A percentile compares a stretch with the other conserved stretches of the same genome.
Conservation (phyloP, 2,113 vertebrate genomes). For the Pangasianodon hypophthalmus region DNA sequence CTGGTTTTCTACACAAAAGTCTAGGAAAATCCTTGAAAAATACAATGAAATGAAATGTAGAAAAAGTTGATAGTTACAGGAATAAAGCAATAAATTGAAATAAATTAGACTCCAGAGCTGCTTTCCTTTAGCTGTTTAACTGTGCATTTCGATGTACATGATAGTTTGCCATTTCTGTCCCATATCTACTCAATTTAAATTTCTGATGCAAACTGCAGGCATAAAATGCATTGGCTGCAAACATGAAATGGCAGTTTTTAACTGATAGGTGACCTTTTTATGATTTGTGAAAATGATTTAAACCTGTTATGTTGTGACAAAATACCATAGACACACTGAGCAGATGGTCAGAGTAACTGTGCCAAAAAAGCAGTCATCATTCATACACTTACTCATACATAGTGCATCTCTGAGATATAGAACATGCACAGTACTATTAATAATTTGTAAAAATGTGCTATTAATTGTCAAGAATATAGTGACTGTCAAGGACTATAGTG, state of each 20-base stretch:
- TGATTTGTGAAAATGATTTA: neutral
- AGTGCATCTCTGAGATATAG: neutral
- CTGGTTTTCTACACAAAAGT: neutral
- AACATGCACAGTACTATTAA: neutral
- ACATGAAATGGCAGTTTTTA: neutral
- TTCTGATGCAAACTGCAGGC: neutral
- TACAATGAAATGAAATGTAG: neutral
- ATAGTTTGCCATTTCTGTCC: neutral
- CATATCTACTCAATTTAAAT: neutral
- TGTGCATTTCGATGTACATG: neutral
- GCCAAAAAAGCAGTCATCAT: constrained; percentile 1
- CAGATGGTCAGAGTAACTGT: constrained; percentile 18
- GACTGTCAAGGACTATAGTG: neutral
- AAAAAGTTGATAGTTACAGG: neutral
- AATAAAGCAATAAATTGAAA: neutral
- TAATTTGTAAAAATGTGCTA: neutral
- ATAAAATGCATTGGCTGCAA: neutral
- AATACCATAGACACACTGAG: constrained; percentile 3
- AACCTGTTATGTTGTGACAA: neutral
- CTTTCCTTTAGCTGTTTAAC: neutral
- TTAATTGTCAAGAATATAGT: neutral
- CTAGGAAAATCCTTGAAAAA: neutral
- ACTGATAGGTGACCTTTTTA: neutral
- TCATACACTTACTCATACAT: neutral
- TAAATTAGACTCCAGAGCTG: neutral